Conservation (phyloP, 2,113 vertebrate genomes). For the Gopherus evgoodei region DNA sequence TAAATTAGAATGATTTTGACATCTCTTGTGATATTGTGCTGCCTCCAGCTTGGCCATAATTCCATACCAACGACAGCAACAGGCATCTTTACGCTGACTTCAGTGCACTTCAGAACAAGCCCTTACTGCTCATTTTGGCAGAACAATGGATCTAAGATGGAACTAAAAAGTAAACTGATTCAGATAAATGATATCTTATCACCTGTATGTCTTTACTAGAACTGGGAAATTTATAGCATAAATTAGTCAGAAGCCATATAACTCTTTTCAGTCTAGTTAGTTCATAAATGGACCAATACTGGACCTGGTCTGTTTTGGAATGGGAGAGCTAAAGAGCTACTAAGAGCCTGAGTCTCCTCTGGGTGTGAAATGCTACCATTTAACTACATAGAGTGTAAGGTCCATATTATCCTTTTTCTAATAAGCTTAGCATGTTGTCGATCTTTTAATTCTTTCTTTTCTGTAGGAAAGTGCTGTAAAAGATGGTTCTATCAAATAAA, state of each 20-base stretch:
- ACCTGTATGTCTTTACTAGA: not conserved
- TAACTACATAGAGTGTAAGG: not conserved
- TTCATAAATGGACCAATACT: not conserved
- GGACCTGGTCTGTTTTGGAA: not conserved
- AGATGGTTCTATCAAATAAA: constrained; percentile 9
- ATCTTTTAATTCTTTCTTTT: not conserved
- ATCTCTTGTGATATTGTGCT: not conserved
- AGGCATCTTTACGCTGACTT: not conserved
- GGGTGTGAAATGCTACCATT: not conserved
- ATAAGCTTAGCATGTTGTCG: not conserved
- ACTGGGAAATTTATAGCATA: not conserved
- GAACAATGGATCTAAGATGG: not conserved
- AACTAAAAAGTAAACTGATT: not conserved
- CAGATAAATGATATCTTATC: not conserved
- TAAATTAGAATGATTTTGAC: not conserved
- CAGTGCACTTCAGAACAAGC: not conserved
- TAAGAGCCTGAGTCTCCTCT: not conserved
- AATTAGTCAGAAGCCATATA: not conserved
- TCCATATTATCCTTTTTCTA: not conserved
- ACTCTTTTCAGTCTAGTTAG: not conserved
- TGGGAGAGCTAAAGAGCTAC: not conserved
- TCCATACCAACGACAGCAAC: not conserved
- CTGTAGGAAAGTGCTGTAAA: not conserved
- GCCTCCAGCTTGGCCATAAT: rapidly evolving
- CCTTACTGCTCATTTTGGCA: not conserved